These are phyloP conservation scores for Limnephilus lunatus DNA, from an alignment of 2,888 invertebrate genomes.

Conservation along the genomic window DNA sequence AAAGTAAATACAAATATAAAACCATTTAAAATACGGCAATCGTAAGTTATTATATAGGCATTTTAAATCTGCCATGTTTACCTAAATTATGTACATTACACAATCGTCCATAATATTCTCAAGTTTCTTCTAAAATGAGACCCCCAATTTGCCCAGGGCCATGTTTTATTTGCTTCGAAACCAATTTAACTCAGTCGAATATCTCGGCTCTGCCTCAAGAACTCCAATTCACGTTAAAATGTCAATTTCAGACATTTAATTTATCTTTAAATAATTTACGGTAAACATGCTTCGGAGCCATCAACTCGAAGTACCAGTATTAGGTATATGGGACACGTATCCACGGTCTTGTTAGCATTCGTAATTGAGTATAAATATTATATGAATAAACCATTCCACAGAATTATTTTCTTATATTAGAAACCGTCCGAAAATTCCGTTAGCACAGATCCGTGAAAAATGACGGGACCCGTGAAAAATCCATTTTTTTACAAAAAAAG, in stretches of 20 bases:
- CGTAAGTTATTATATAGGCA: not conserved
- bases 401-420: too few relatives aligned
- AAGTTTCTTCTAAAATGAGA: not conserved
- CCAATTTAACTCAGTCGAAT: not conserved
- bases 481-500: too few relatives aligned
- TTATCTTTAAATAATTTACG: not conserved
- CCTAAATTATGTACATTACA: not conserved
- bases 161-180: slow-evolving; percentile 8
- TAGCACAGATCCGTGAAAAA: too few relatives aligned
- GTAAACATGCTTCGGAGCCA: not conserved
- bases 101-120: not conserved
- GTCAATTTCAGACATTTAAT: slow-evolving; percentile 21
- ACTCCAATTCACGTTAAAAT: slow-evolving; percentile 3
- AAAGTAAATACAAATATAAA: too few relatives aligned
- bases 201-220: not conserved
- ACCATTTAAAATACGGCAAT: not conserved
- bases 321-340: not conserved
- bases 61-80: not conserved
- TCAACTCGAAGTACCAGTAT: not conserved
- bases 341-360: too few relatives aligned
- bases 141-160: not conserved
- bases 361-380: too few relatives aligned
- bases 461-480: too few relatives aligned
- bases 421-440: too few relatives aligned
- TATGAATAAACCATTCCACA: too few relatives aligned